Base-by-base conservation (phyloP, 1,140 invertebrate species). In the Hesperophylax magnus region DNA sequence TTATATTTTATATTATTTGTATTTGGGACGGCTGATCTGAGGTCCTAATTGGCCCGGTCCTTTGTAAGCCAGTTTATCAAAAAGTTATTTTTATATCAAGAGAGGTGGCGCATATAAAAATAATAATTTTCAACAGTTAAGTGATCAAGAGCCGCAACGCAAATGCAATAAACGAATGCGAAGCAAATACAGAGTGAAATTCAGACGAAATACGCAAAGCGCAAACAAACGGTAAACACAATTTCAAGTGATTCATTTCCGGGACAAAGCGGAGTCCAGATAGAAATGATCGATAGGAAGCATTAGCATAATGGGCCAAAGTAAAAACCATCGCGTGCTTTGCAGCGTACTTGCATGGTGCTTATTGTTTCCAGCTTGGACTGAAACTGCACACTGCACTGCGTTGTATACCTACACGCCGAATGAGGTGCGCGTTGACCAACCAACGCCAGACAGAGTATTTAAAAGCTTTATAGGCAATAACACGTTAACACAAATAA, bases 261-360 rank as follows among this genome's bases (percentile, higher is more conserved):
- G 61, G 15, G 15, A 78, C 77, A 69, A 78, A 47, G 39, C 39
- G 39, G 11, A 47, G 14, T 78, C 20, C 77, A 69, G 77, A 69
- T 78, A 78, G 11, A 61, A 67, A 54, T 54, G 77, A 72, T 72
- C 77, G 53, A 79, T 61, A 72, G 11, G 67, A 60, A 3, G 34
- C 77, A 79, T 79, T 79, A 79, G 22, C 67, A 79, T 79, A 79
- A 79, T 79, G 31, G 52, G 20, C 53, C 31, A 71, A 54, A 34
- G 11, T 31, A 79, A 58, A 71, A 65, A 60, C 17, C 65, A 52
- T 71, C 24, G 67, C 77, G 34, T 79, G 77, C 67, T 22, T 53
- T 27, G 39, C 39, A 47, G 9, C 39, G 11, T 11, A 3, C 39
- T 47, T 11, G 39, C 3, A 47, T 47, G 1, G 39, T 3, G 39